These are phyloP conservation scores for Pluvianellus socialis DNA, from an alignment of 2,113 vertebrate species.

Conservation along the genomic window DNA sequence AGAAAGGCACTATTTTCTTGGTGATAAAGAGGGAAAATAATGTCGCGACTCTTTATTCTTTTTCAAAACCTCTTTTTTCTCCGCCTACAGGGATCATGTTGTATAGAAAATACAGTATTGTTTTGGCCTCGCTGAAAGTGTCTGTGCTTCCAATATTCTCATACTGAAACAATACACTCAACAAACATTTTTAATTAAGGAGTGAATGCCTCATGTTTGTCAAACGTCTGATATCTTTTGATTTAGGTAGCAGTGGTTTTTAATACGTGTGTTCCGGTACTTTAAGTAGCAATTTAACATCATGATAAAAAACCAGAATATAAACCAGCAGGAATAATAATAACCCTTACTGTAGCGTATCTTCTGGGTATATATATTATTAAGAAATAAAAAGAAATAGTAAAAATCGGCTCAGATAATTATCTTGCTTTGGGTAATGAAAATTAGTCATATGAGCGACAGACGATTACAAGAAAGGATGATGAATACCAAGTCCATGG, in stretches of 20 bases:
- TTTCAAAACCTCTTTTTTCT: background rate
- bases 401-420: background rate
- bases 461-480: background rate
- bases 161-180: background rate
- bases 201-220: background rate
- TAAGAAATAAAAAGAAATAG: conserved; percentile 44
- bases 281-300: background rate
- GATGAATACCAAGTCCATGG: background rate
- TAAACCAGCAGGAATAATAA: conserved; percentile 22
- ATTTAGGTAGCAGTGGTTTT: background rate
- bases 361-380: conserved; percentile 15
- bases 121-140: background rate
- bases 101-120: background rate
- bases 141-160: background rate
- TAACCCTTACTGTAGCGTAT: background rate
- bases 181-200: background rate
- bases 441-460: background rate
- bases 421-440: background rate
- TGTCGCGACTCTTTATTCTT: background rate
- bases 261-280: fast-evolving
- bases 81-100: background rate
- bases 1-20: background rate
- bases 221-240: background rate
- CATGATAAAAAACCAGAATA: background rate
- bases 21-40: background rate